A percentile compares a stretch with the other conserved stretches of the same genome.
Conservation (phyloP, 2,113 vertebrate species). For the Thryonomys swinderianus region DNA sequence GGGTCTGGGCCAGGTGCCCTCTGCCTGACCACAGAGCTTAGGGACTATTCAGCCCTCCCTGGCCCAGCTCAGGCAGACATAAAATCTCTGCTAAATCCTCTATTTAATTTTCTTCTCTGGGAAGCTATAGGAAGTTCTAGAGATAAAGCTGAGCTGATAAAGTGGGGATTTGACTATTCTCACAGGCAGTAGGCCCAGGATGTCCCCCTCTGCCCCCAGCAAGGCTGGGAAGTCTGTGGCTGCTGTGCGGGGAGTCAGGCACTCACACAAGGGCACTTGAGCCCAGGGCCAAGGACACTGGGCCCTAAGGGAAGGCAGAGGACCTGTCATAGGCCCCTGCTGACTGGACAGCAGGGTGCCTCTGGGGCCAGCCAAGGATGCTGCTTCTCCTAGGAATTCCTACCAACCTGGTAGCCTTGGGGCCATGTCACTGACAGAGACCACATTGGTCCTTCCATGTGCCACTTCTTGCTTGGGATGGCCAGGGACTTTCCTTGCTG, state of each 20-base stretch:
- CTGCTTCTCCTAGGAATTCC: background rate
- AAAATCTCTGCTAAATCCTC: slow-evolving; percentile 66
- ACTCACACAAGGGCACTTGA: background rate
- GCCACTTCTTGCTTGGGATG: background rate
- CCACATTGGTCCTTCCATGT: background rate
- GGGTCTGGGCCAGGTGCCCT: background rate
- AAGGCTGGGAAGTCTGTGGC: background rate
- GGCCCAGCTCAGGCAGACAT: background rate
- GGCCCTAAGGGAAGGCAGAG: background rate
- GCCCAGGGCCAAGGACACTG: background rate
- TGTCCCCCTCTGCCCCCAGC: background rate
- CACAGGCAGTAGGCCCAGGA: background rate
- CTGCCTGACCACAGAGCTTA: background rate
- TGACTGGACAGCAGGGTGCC: too few species aligned
- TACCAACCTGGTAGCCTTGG: background rate
- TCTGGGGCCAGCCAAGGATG: background rate
- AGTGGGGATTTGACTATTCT: slow-evolving; percentile 45
- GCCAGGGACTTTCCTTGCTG: too few species aligned
- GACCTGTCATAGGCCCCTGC: background rate
- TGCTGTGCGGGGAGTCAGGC: background rate
- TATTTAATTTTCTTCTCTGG: slow-evolving; percentile 73
- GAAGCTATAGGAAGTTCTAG: slow-evolving; percentile 68
- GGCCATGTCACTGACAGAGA: background rate
- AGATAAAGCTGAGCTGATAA: slow-evolving; percentile 74
- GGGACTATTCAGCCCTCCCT: background rate